A percentile compares a stretch with the other conserved stretches of the same genome.
Conservation (phyloP, 2,113 vertebrate genomes). For the Xerus inauris region DNA sequence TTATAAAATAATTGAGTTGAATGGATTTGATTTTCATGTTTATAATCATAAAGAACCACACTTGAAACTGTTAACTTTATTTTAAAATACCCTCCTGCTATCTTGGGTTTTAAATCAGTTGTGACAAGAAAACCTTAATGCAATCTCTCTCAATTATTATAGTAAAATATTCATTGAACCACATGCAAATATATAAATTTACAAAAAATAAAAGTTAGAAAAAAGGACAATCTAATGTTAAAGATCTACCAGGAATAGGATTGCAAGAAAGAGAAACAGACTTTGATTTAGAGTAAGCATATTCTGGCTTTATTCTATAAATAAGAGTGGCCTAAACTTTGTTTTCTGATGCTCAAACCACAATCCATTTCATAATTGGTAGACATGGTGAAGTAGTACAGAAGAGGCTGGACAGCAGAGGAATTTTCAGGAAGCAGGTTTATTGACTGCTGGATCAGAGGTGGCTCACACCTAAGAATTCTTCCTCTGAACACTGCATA, state of each 20-base stretch:
- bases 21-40: constrained; percentile 4
- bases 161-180: background rate
- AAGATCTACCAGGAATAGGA: background rate
- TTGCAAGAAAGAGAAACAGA: background rate
- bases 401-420: too few species aligned
- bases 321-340: background rate
- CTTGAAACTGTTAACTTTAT: constrained; percentile 37
- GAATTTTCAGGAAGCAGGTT: too few species aligned
- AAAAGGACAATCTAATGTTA: background rate
- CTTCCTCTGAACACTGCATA: too few species aligned
- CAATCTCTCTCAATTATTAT: background rate
- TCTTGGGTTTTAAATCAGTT: background rate
- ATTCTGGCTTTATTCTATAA: background rate
- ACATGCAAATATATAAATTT: background rate
- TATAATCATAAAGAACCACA: background rate
- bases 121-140: background rate
- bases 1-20: background rate
- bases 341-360: background rate
- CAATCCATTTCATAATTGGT: background rate
- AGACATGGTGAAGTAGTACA: too few species aligned
- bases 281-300: background rate
- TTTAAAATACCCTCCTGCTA: background rate
- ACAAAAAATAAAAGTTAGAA: constrained; percentile 2
- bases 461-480: too few species aligned
- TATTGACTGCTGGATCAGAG: too few species aligned